phyloP scores from a whole-genome alignment of 2,888 invertebrate species.

The Agrochola macilenta region DNA sequence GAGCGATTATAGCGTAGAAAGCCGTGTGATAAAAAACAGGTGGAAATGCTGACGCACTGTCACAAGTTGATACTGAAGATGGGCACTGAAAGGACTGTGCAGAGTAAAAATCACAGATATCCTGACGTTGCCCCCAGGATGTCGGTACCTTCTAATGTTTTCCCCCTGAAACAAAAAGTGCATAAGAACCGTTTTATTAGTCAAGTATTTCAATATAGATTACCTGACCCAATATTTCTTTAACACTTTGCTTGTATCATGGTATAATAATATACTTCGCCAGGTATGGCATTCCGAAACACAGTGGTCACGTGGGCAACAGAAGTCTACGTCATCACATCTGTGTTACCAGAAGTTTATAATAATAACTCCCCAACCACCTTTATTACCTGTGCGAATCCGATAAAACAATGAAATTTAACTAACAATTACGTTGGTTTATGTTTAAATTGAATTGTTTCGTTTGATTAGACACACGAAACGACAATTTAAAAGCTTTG shows the following conservation, averaged over 20 bases:
- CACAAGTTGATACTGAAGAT: neutral
- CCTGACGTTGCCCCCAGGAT: neutral
- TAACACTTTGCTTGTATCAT: neutral
- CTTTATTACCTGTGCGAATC: too few relatives aligned
- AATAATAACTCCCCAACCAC: too few relatives aligned
- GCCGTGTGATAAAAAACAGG: neutral
- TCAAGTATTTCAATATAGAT: neutral
- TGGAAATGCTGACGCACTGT: neutral
- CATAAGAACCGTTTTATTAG: neutral
- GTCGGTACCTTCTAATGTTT: neutral
- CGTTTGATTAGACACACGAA: too few relatives aligned
- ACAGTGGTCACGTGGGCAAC: too few relatives aligned
- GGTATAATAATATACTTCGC: too few relatives aligned
- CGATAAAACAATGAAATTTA: too few relatives aligned
- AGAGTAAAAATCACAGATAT: neutral
- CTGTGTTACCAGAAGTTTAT: too few relatives aligned
- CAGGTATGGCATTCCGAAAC: too few relatives aligned
- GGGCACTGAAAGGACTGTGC: neutral
- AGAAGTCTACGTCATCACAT: too few relatives aligned
- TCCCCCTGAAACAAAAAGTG: neutral
- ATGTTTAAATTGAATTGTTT: too few relatives aligned
- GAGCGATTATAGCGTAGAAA: neutral
- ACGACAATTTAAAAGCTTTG: too few relatives aligned
- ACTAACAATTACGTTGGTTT: too few relatives aligned
- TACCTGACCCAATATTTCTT: neutral